Base-by-base conservation (phyloP, 2,113 vertebrate genomes). In the Ariopsis seemanni region DNA sequence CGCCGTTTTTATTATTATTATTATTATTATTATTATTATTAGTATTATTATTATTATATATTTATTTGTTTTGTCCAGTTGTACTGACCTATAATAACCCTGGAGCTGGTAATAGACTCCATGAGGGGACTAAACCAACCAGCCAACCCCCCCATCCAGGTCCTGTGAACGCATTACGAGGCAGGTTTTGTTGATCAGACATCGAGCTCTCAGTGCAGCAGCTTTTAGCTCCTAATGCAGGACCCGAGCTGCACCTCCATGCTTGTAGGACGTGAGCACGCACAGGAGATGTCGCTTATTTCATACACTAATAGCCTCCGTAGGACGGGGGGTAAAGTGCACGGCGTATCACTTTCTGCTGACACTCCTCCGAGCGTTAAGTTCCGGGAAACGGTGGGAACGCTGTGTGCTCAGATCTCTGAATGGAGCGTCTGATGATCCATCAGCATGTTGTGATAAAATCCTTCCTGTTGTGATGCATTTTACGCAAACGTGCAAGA, bases 291-390 rank as follows among this genome's bases (percentile, higher is more conserved):
- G 62, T 60, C 53, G 50, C 65, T 86, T 86, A 86, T 86, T 86
- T 72, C 63, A 86, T 86, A 82, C 78, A 20, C 85, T 86, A 86
- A 86, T 82, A 82, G 78, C 85, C 34, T 82, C 52, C 7, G 55
- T 82, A 86, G 77, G 77, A 82, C 53, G 25, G 58, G 65, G 50
- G 85, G 27, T 82, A 78, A 71, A 79, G 72, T n/a, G 34, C 8
- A 14, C 57, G 20, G 20, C 48, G 14, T 14, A 63, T 62, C 57
- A n/a, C 71, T 74, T 48, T 50, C 17, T 50, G 20, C 84, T 75
- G 71, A 75, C 22, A 1, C 57, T 17, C 57, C 18, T 30, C 34
- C 4, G 5, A 9, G 42, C 15, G 25, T 18, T 5, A 10, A 60
- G 71, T 63, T 63, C 52, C 69, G 14, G 53, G 83, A 85, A 55